Base-by-base conservation (phyloP, 2,113 vertebrate genomes). In the Haplotaxodon microlepis region DNA sequence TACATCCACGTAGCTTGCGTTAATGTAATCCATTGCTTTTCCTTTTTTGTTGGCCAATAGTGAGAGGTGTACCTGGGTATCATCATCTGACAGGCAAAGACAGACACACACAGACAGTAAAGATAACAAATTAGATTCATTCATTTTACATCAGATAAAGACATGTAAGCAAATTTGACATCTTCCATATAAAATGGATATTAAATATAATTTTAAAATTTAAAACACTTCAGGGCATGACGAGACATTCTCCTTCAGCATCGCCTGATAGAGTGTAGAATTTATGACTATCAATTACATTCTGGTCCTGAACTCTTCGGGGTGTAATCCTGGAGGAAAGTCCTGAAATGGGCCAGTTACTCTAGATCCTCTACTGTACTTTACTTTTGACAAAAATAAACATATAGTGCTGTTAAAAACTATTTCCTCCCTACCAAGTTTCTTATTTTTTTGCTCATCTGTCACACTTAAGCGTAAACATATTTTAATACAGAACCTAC, bases 1-100 rank as follows among this genome's bases (percentile, higher is more conserved):
- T 96, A 99, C 99, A 84, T 99, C 98, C 6, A 99, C 97, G 1
- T 97, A 99, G 95, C 99, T 99, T 69, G 99, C 99, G 91, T 99
- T 99, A 91, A 99, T 99, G 91, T 99, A 99, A 94, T 99, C 98
- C n/a, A 96, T 97, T 36, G 94, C 90, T 93, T 96, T 98, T 82
- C 97, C 97, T 47, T 98, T 97, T 91, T 97, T 98, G 92, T 97
- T 97, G 63, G 94, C 85, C 90, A 96, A 96, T 7, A 97, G 95
- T 61, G 97, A 93, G 86, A 99, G 97, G 82, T 97, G 97, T 86
- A 99, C 98, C 83, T 98, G 97, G 92, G 97, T 99, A 93, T 99
- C 98, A 93, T 99, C 99, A 93, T 98, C 99, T 99, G 96, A 34
- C 27, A 29, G 27, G 3, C 11, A 19, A 19, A 34, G 95, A 94